phyloP scores from a whole-genome alignment of 2,797 vertebrate species.

The Melanitta fusca region DNA sequence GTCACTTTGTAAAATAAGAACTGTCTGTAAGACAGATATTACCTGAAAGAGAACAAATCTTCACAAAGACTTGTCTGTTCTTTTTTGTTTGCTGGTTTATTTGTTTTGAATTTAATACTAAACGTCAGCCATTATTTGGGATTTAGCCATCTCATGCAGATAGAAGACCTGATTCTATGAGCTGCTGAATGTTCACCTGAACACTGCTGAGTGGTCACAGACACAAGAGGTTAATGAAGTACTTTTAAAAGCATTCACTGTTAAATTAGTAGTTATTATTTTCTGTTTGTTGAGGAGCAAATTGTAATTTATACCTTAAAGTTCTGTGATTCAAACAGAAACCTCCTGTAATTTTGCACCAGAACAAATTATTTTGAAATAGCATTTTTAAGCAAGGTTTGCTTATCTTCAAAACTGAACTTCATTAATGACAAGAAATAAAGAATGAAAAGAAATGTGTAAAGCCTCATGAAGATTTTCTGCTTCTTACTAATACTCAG shows the following conservation, averaged over 20 bases:
- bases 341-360: not conserved
- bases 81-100: not conserved
- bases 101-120: not conserved
- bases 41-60: not conserved
- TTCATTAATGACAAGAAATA: not conserved
- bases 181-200: not conserved
- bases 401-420: not conserved
- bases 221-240: not conserved
- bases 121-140: not conserved
- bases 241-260: not conserved
- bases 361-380: not conserved
- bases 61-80: not conserved
- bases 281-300: not conserved
- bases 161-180: not conserved
- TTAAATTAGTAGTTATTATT: not conserved
- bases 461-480: not conserved
- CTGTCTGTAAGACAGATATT: not conserved
- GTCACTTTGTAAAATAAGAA: not conserved
- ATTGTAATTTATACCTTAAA: not conserved
- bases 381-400: not conserved
- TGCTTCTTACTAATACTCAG: not conserved
- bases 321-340: not conserved
- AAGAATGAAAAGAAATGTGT: accelerated
- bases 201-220: not conserved
- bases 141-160: not conserved